Base-by-base conservation (phyloP, 2,113 vertebrate species). In the Caranx melampygus region DNA sequence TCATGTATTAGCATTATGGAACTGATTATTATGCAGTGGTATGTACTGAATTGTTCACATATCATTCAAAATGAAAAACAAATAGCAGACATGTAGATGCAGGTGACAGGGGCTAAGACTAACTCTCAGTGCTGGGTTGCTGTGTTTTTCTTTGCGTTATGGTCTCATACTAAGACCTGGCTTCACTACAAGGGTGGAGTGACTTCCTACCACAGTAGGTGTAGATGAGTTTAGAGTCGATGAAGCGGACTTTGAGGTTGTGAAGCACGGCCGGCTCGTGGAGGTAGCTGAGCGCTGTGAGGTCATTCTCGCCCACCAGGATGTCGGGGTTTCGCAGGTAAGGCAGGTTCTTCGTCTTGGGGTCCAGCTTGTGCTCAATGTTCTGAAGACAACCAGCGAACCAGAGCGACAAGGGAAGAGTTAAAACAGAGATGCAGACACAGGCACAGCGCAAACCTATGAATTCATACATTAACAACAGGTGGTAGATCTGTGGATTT, bases 211-310 rank as follows among this genome's bases (percentile, higher is more conserved):
- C 98, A 54, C 98, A 99, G 64, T 99, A 99, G 3, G 98, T 99
- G 83, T 99, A 99, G 93, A 99, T 99, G 68, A 99, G 97, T 61
- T 98, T 99, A 0, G 98, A 99, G 88, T 99, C 98, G 35, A 97
- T 97, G 78, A 99, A 99, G 75, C 98, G 97, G 44, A 99, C 97
- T 95, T 96, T 96, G 87, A 99, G 97, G 92, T 99, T 99, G 89
- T 99, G 98, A 6, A 99, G 93, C 75, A 99, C 96, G 0, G 98
- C 98, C 0, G 98, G 98, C 87, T 99, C 98, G 0, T 99, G 98
- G 59, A 99, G 97, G 83, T 99, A 99, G 75, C 98, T 99, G 82
- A 99, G 97, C 0, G 98, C 98, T 0, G 98, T 99, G 84, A 99
- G 96, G 94, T 99, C 98, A 85, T 99, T 99, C 85, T 99, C 98